A percentile compares a stretch with the other conserved stretches of the same genome.
phyloP scores from a whole-genome alignment of 2,113 vertebrate species.

The Emydura subglobosa region DNA sequence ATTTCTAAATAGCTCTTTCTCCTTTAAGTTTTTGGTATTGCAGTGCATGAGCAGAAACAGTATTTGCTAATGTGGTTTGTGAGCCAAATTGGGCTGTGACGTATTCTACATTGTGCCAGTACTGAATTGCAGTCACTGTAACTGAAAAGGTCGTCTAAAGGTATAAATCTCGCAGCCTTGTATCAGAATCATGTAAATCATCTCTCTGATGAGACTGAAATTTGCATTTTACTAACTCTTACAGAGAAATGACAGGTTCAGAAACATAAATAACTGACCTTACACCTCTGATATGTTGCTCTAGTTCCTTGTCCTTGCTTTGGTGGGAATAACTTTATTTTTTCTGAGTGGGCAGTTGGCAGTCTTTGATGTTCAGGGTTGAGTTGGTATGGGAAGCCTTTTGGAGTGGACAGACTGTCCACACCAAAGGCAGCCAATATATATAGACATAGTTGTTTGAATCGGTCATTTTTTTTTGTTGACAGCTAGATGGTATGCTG shows the following conservation, averaged over 20 bases:
- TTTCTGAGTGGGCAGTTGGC: background rate
- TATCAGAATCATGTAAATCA: background rate
- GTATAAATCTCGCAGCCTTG: background rate
- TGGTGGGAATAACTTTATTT: background rate
- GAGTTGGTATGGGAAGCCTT: background rate
- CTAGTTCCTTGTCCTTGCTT: background rate
- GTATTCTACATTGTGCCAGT: background rate
- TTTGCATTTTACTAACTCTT: background rate
- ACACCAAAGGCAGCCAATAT: background rate
- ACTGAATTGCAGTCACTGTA: background rate
- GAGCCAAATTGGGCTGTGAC: slow-evolving; percentile 37
- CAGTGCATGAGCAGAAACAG: slow-evolving; percentile 18
- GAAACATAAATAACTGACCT: background rate
- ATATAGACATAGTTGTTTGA: background rate
- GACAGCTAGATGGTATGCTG: background rate
- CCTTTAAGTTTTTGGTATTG: background rate
- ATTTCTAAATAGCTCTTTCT: slow-evolving; percentile 4
- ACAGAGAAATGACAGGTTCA: background rate
- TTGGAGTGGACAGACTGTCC: background rate
- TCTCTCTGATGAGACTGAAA: background rate
- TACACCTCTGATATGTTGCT: background rate
- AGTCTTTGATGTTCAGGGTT: background rate
- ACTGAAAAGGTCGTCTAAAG: background rate
- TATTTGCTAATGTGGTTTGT: slow-evolving; percentile 13
- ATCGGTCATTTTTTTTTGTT: background rate